phyloP scores from a whole-genome alignment of 2,888 invertebrate genomes.

The Limnephilus auricula region DNA sequence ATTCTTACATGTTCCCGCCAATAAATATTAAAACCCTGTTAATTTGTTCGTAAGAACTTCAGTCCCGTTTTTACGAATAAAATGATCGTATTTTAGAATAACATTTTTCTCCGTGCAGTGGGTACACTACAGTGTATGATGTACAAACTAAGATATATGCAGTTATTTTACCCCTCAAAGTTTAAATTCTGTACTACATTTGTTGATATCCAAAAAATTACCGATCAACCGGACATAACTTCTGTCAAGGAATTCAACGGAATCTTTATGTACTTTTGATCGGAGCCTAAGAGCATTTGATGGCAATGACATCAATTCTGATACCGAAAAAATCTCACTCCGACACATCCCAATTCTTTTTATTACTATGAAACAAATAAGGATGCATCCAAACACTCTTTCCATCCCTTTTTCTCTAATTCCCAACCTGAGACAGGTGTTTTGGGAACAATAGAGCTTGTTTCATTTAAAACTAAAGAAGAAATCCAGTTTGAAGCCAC shows the following conservation, averaged over 20 bases:
- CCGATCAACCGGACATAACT: neutral
- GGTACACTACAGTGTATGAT: neutral
- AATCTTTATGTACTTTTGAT: conserved; percentile 29
- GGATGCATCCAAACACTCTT: conserved; percentile 15
- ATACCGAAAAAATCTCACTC: conserved; percentile 41
- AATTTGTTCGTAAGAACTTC: too few species aligned
- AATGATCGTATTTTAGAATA: too few species aligned
- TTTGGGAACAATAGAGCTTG: neutral
- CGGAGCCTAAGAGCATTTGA: conserved; percentile 46
- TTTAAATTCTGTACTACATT: neutral
- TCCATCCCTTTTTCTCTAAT: conserved; percentile 31
- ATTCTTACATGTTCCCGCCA: too few species aligned
- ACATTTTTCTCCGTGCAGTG: too few species aligned
- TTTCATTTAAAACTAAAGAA: neutral
- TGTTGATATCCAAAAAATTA: neutral
- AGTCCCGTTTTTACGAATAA: too few species aligned
- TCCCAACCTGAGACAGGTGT: conserved; percentile 40
- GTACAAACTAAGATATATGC: neutral
- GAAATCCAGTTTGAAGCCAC: neutral
- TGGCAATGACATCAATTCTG: conserved; percentile 51
- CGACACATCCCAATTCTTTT: conserved; percentile 33
- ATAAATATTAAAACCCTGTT: too few species aligned
- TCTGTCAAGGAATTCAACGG: conserved; percentile 13
- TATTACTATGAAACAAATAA: conserved; percentile 43
- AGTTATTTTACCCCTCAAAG: neutral